These are phyloP conservation scores for Lochmaea crataegi DNA, from an alignment of 2,888 invertebrate genomes.

Conservation along the genomic window DNA sequence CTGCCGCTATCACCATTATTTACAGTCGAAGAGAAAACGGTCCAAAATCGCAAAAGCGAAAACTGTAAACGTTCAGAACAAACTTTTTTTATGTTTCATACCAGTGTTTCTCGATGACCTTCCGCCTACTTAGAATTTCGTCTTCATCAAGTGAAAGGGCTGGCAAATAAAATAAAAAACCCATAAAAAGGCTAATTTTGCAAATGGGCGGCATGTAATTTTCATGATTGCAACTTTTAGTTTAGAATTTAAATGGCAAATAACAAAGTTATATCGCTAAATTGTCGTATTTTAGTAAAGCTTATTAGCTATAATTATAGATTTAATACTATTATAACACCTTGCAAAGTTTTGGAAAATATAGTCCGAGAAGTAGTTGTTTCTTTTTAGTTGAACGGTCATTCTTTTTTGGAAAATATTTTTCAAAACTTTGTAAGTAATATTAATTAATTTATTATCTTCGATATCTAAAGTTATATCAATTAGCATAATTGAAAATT, in stretches of 20 bases:
- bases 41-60: background rate
- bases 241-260: background rate
- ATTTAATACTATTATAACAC: too few relatives aligned
- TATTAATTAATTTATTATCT: too few relatives aligned
- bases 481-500: background rate
- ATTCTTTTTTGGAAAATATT: too few relatives aligned
- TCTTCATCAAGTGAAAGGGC: slow-evolving; percentile 17
- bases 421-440: too few relatives aligned
- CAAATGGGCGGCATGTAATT: slow-evolving; percentile 5
- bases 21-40: background rate
- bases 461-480: too few relatives aligned
- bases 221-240: background rate
- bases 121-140: slow-evolving; percentile 25
- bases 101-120: slow-evolving; percentile 19
- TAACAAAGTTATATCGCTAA: background rate
- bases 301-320: too few relatives aligned
- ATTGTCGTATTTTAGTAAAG: too few relatives aligned
- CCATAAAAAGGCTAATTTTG: slow-evolving; percentile 5
- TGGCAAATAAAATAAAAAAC: slow-evolving; percentile 4
- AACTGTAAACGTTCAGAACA: slow-evolving; percentile 6
- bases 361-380: too few relatives aligned
- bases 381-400: too few relatives aligned
- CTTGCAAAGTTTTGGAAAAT: too few relatives aligned
- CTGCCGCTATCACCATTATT: background rate
- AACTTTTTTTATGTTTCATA: slow-evolving; percentile 23